phyloP scores from a whole-genome alignment of 2,888 invertebrate genomes.

The Lamellibrachia columna region DNA sequence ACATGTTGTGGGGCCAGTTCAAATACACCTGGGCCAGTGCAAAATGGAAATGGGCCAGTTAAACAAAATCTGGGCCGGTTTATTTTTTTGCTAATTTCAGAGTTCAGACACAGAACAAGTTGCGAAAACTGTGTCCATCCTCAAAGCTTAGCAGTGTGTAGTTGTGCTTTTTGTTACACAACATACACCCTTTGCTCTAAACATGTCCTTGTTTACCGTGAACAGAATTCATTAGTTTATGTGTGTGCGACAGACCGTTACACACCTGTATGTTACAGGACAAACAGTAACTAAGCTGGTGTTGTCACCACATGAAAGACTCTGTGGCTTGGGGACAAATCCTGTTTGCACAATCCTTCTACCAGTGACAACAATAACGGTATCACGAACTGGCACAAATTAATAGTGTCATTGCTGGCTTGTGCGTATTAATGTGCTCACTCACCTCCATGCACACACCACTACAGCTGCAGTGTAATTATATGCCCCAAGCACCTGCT shows the following conservation, averaged over 20 bases:
- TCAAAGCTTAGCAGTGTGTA: neutral
- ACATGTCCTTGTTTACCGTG: neutral
- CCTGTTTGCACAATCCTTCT: neutral
- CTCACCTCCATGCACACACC: neutral
- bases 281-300: neutral
- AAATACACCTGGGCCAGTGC: too few species aligned
- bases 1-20: too few species aligned
- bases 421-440: neutral
- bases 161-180: neutral
- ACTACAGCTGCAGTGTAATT: neutral
- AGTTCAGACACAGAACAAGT: neutral
- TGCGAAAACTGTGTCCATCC: neutral
- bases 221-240: conserved; percentile 3
- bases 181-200: neutral
- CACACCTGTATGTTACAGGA: neutral
- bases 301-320: neutral
- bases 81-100: too few species aligned
- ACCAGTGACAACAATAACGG: neutral
- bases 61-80: too few species aligned
- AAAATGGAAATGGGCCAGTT: too few species aligned
- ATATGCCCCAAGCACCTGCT: neutral
- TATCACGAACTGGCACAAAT: neutral
- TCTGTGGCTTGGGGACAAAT: neutral
- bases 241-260: neutral
- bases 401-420: conserved; percentile 6